A percentile compares a stretch with the other conserved stretches of the same genome.
phyloP scores from a whole-genome alignment of 2,113 vertebrate species.

The Atherinomorus stipes region DNA sequence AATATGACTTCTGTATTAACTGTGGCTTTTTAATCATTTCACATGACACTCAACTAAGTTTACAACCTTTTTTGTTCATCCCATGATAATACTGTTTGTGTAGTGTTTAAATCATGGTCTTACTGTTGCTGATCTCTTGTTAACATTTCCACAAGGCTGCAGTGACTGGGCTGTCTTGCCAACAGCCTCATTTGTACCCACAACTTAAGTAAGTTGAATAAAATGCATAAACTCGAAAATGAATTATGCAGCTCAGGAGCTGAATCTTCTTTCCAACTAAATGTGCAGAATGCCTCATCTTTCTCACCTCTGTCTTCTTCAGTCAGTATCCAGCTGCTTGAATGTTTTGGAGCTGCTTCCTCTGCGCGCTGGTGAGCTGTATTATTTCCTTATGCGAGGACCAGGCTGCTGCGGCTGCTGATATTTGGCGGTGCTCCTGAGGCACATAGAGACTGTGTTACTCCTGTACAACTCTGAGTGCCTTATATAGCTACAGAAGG shows the following conservation, averaged over 20 bases:
- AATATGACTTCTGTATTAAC: too few species aligned
- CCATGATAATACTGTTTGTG: not conserved
- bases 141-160: conserved; percentile 15
- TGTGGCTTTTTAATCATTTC: not conserved
- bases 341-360: conserved; percentile 4
- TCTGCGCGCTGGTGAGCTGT: conserved; percentile 23
- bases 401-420: conserved; percentile 35
- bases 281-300: not conserved
- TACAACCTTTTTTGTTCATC: not conserved
- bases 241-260: not conserved
- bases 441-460: conserved; percentile 55
- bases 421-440: conserved; percentile 59
- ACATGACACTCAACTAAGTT: too few species aligned
- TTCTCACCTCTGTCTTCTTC: conserved; percentile 81
- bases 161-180: conserved; percentile 25
- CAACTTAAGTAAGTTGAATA: not conserved
- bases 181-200: not conserved
- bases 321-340: conserved; percentile 29
- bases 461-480: conserved; percentile 52
- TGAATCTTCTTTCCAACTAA: not conserved
- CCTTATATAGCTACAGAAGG: conserved; percentile 83
- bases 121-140: not conserved
- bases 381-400: conserved; percentile 61
- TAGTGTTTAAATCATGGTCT: conserved; percentile 7
- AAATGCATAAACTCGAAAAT: not conserved